Evolutionary conservation across 2,797 vertebrate genomes (phyloP), one percentile per base, ranked within the genome.

Genomic region (Propithecus deckenii): DNA sequence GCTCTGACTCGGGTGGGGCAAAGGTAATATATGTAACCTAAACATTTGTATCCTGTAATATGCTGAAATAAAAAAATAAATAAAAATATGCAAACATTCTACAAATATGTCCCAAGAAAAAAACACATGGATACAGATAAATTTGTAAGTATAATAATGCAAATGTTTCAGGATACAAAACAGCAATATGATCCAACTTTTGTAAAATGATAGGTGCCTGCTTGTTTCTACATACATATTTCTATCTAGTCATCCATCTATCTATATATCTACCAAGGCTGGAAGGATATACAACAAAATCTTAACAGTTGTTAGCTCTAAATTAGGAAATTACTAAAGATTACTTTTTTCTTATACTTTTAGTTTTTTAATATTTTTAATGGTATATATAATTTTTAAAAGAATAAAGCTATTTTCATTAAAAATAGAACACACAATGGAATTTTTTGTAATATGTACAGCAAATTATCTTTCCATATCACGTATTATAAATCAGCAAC

Each of bases 341-440:
- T 76, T 43, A 84, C n/a, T 78, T 79, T 87, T 90, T 86, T 35
- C 32, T 81, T 75, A 71, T 61, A 41, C 30, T 79, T 90, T 61
- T 52, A 86, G 41, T 69, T 86, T 63, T 94, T 97, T 88, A 67
- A n/a, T 72, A 57, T 65, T 89, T 22, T 83, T 41, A 71, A 94
- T 83, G 52, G 25, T 38, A 52, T 38, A 5, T 46, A 20, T 67
- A 46, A 35, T 32, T 57, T 95, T 96, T 80, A 48, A 74, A 75
- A 17, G 41, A 87, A 61, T 43, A 75, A 91, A 78, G 4, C 6
- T 38, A 28, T 69, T 79, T 79, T 85, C 25, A 83, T 52, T 35
- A 78, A 52, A 79, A 89, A 48, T 32, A 75, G 28, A 79, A 52
- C 5, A 4, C 32, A 95, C 92, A 57, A 20, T 86, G 43, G 59